Evolutionary conservation across 2,113 vertebrate species (phyloP).

Genomic region (Ardeotis arabs): DNA sequence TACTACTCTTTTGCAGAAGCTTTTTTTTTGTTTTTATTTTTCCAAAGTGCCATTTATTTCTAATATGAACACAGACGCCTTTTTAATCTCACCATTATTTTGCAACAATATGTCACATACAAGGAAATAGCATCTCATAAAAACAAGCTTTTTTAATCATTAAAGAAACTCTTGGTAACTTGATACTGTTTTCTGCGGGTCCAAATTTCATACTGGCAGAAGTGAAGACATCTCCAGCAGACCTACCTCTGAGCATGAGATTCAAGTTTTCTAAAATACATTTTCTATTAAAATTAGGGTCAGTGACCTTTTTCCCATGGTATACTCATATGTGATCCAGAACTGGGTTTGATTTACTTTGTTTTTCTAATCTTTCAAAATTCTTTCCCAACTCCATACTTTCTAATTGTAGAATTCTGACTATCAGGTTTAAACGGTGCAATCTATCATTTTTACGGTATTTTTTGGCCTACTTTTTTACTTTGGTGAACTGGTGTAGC

Average conservation of each 20-base stretch:
- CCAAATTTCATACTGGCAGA: background rate
- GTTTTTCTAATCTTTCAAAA: background rate
- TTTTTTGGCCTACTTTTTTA: background rate
- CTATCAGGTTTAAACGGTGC: background rate
- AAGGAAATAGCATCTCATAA: background rate
- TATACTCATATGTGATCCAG: background rate
- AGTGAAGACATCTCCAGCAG: background rate
- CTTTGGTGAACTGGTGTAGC: background rate
- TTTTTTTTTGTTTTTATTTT: constrained; percentile 45
- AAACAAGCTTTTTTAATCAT: constrained; percentile 1
- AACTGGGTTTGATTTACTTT: background rate
- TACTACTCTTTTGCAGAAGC: background rate
- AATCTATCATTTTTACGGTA: background rate
- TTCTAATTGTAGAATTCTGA: background rate
- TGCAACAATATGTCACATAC: background rate
- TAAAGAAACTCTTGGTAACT: background rate
- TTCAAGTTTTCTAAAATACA: constrained; percentile 21
- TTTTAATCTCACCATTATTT: constrained; percentile 1
- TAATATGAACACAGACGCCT: background rate
- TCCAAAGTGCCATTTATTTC: background rate
- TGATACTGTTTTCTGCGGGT: background rate
- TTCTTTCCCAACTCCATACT: constrained; percentile 5
- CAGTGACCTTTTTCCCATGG: constrained; percentile 23
- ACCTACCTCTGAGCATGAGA: background rate
- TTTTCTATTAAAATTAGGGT: constrained; percentile 50